phyloP scores from a whole-genome alignment of 2,888 invertebrate species.

The Cecidostiba fungosa region DNA sequence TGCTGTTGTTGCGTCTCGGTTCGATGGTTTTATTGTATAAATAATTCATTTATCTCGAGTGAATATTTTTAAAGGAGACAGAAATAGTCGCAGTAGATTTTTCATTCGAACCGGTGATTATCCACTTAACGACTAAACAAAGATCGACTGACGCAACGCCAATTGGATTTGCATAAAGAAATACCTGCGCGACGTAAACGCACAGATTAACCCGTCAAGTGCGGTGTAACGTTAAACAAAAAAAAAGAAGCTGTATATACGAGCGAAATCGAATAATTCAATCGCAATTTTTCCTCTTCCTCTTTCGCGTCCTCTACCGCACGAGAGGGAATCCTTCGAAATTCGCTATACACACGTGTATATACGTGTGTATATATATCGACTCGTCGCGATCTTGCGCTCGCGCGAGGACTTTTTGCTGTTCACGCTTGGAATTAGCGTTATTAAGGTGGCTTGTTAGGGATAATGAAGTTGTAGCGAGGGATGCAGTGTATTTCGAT shows the following conservation, averaged over 20 bases:
- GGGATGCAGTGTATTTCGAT: constrained; percentile 38
- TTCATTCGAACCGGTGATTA: background rate
- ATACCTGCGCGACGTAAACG: background rate
- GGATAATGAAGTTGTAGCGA: constrained; percentile 64
- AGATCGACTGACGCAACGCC: background rate
- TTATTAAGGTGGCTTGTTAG: constrained; percentile 65
- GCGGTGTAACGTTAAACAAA: background rate
- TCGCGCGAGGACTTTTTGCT: constrained; percentile 64
- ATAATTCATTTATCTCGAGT: background rate
- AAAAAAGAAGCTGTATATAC: background rate
- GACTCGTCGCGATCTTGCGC: constrained; percentile 24
- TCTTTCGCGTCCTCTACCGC: constrained; percentile 56
- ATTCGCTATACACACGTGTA: constrained; percentile 46
- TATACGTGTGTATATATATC: background rate
- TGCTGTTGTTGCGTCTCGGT: background rate
- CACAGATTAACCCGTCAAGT: constrained; percentile 24
- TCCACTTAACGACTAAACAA: background rate
- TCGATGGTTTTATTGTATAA: background rate
- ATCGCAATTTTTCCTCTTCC: constrained; percentile 52
- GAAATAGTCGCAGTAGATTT: background rate
- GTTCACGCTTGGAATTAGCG: constrained; percentile 67
- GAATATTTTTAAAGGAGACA: background rate
- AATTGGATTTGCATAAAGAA: background rate
- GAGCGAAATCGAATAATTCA: constrained; percentile 36
- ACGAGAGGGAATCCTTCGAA: constrained; percentile 42